Evolutionary conservation across 2,113 vertebrate genomes (phyloP).

Genomic region (Chionis minor): DNA sequence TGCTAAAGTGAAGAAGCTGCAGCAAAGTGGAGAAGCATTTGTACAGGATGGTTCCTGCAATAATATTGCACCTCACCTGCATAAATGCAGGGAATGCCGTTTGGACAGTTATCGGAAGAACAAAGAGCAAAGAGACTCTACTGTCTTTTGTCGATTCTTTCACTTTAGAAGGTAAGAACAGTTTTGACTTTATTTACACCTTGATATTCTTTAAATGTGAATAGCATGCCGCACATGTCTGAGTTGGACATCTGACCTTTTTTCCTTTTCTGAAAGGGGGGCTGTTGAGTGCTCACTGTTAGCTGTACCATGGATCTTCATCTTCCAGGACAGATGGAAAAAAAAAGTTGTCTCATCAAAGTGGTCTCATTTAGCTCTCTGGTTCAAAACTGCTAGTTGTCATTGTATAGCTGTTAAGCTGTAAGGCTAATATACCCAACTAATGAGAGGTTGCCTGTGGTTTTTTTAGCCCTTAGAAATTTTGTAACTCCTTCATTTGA

Average conservation of each 20-base stretch:
- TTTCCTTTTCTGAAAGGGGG: not conserved
- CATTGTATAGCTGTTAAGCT: not conserved
- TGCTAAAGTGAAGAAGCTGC: slow-evolving; percentile 74
- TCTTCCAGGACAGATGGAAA: not conserved
- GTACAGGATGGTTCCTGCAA: slow-evolving; percentile 82
- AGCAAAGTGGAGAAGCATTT: slow-evolving; percentile 77
- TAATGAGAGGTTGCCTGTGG: not conserved
- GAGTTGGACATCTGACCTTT: not conserved
- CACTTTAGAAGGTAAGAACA: slow-evolving; percentile 77
- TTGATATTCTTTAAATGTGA: not conserved
- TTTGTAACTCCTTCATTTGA: not conserved
- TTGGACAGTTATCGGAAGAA: slow-evolving; percentile 79
- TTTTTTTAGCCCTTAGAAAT: not conserved
- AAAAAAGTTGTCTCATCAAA: not conserved
- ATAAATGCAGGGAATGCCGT: slow-evolving; percentile 81
- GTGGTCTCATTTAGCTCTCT: not conserved
- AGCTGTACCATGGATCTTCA: not conserved
- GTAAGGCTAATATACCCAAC: not conserved
- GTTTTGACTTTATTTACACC: fast-evolving
- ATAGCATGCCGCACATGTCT: fast-evolving
- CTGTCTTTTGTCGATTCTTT: slow-evolving; percentile 83
- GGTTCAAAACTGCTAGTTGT: not conserved
- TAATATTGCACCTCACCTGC: slow-evolving; percentile 75
- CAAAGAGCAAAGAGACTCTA: slow-evolving; percentile 77
- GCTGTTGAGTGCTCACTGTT: not conserved